Evolutionary conservation across 1,140 invertebrate genomes (phyloP).

Genomic region (Scaptodrosophila lebanonensis): DNA sequence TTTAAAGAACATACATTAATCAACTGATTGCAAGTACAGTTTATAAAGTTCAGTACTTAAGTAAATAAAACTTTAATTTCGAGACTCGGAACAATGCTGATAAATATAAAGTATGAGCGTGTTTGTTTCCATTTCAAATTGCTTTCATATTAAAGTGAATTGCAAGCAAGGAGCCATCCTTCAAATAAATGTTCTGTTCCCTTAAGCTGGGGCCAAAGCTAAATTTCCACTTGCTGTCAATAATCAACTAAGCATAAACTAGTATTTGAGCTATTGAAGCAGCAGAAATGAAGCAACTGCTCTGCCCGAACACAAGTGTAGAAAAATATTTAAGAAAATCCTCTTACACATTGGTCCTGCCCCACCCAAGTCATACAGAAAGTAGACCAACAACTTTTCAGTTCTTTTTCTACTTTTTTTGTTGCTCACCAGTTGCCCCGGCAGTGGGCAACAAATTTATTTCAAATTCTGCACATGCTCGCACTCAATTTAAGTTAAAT

Average conservation of each 20-base stretch:
- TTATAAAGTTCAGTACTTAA: too few relatives aligned
- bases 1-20: too few relatives aligned
- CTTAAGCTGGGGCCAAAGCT: slow-evolving; percentile 47
- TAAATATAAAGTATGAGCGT: too few relatives aligned
- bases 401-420: slow-evolving; percentile 20
- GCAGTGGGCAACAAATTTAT: slow-evolving; percentile 33
- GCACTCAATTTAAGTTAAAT: slow-evolving; percentile 71
- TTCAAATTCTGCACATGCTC: slow-evolving; percentile 68
- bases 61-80: too few relatives aligned
- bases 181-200: too few relatives aligned
- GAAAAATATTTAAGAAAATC: slow-evolving; percentile 33
- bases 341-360: slow-evolving; percentile 54
- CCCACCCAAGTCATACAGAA: slow-evolving; percentile 35
- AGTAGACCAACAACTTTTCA: slow-evolving; percentile 23
- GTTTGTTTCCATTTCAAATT: too few relatives aligned
- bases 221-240: slow-evolving; percentile 61
- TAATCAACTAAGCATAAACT: slow-evolving; percentile 76
- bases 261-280: slow-evolving; percentile 74
- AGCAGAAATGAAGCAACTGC: slow-evolving; percentile 66
- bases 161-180: too few relatives aligned
- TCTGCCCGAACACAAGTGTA: slow-evolving; percentile 14
- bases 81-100: too few relatives aligned
- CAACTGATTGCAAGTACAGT: too few relatives aligned
- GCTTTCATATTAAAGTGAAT: too few relatives aligned
- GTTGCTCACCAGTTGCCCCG: slow-evolving; percentile 7